Evolutionary conservation across 2,888 invertebrate genomes (phyloP).

Genomic region (Terebella lapidaria): DNA sequence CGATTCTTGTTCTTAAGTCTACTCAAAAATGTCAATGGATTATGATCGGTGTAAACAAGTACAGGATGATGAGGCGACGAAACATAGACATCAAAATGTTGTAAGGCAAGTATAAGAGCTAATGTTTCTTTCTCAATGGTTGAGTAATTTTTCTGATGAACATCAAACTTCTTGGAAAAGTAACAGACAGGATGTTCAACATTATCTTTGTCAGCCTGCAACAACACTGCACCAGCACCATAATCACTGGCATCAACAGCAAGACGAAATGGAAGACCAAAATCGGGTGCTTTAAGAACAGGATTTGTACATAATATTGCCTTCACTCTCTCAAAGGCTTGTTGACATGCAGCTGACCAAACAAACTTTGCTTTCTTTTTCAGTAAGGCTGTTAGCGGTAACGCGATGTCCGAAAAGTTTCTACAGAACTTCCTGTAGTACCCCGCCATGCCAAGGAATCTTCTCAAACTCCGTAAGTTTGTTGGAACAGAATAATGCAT

Average conservation of each 20-base stretch:
- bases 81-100: slow-evolving; percentile 15
- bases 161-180: slow-evolving; percentile 9
- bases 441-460: background rate
- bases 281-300: background rate
- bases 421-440: background rate
- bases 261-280: background rate
- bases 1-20: background rate
- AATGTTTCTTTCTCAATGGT: slow-evolving; percentile 15
- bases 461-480: background rate
- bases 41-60: slow-evolving; percentile 1
- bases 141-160: slow-evolving; percentile 9
- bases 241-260: slow-evolving; percentile 2
- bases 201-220: background rate
- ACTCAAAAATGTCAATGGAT: background rate
- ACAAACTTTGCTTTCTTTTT: slow-evolving; percentile 7
- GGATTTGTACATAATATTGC: background rate
- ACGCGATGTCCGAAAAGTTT: background rate
- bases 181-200: slow-evolving; percentile 5
- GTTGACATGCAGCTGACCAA: slow-evolving; percentile 5
- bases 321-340: background rate
- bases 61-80: background rate
- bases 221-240: background rate
- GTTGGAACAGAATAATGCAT: background rate
- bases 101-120: slow-evolving; percentile 7
- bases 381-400: too few relatives aligned